phyloP scores from a whole-genome alignment of 2,888 invertebrate genomes.

The Pelosia muscerda region DNA sequence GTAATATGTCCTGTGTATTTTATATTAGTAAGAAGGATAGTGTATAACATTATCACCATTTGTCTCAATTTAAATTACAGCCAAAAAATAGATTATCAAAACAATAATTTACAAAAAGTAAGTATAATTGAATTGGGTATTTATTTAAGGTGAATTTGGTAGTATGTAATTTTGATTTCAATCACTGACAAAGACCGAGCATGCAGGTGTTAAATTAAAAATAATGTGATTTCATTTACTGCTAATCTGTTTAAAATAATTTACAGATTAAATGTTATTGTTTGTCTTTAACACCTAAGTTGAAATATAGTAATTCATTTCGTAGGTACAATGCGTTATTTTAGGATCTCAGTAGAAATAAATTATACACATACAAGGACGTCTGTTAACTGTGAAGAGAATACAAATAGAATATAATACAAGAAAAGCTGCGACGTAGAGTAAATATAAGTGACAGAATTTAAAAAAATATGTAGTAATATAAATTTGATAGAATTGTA shows the following conservation, averaged over 20 bases:
- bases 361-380: neutral
- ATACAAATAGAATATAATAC: slow-evolving; percentile 43
- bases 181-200: neutral
- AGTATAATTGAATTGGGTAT: neutral
- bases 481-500: neutral
- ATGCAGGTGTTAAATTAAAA: neutral
- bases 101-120: neutral
- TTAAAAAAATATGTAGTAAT: neutral
- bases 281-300: neutral
- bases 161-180: neutral
- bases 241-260: neutral
- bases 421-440: slow-evolving; percentile 60
- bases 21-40: too few relatives aligned
- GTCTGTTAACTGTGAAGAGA: slow-evolving; percentile 3
- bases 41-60: neutral
- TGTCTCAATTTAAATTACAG: neutral
- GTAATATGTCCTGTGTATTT: too few relatives aligned
- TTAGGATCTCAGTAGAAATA: neutral
- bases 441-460: slow-evolving; percentile 37
- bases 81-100: neutral
- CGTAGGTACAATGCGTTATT: neutral
- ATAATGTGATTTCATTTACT: neutral
- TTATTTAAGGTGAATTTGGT: neutral
- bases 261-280: neutral
- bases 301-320: too few relatives aligned